Percentiles rank a stretch among this genome's conserved stretches.
These are phyloP conservation scores for Plagiodera versicolora DNA, from an alignment of 2,888 invertebrate genomes.

Conservation along the genomic window DNA sequence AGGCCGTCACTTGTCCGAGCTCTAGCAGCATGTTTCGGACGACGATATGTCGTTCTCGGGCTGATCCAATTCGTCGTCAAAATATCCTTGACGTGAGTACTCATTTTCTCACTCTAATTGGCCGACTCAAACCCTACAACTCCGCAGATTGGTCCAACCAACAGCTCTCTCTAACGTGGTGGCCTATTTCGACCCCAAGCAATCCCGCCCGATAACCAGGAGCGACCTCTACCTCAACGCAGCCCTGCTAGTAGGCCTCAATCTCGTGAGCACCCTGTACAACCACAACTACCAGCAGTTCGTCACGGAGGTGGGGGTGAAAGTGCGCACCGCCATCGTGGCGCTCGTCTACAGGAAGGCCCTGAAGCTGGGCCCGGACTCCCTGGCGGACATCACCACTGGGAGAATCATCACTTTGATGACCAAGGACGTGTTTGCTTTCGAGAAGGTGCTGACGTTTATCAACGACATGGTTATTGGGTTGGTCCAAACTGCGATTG, in stretches of 20 bases:
- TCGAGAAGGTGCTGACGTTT: constrained; percentile 85
- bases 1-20: constrained; percentile 29
- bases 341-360: constrained; percentile 75
- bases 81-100: constrained; percentile 37
- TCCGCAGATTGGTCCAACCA: constrained; percentile 43
- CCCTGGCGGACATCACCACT: constrained; percentile 70
- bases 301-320: constrained; percentile 75
- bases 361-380: constrained; percentile 50
- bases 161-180: constrained; percentile 40
- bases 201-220: constrained; percentile 34
- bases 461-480: constrained; percentile 92
- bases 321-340: constrained; percentile 76
- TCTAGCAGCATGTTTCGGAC: constrained; percentile 33
- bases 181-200: constrained; percentile 35
- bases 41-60: constrained; percentile 35
- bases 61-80: constrained; percentile 37
- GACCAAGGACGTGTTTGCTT: constrained; percentile 89
- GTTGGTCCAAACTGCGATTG: constrained; percentile 77
- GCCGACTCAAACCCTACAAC: no score
- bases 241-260: constrained; percentile 68
- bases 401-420: constrained; percentile 81
- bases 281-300: constrained; percentile 73
- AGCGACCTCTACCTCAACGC: constrained; percentile 72
- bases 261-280: constrained; percentile 67
- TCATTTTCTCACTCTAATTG: no score